Percentiles rank a stretch among this genome's conserved stretches.
Conservation (phyloP, 1,140 invertebrate species). For the Saccostrea glomerata region DNA sequence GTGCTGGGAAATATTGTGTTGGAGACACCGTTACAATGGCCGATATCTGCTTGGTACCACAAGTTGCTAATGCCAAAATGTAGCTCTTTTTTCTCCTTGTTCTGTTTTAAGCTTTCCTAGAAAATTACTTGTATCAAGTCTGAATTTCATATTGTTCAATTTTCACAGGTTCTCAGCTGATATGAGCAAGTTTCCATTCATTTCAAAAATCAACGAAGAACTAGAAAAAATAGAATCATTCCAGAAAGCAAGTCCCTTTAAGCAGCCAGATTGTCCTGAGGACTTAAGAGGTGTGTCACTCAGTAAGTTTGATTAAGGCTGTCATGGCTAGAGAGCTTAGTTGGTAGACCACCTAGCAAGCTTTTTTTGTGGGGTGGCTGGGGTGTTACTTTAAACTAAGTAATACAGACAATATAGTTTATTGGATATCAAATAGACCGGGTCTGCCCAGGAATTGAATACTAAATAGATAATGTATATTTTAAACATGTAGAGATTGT, state of each 20-base stretch:
- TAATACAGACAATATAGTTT: too few relatives aligned
- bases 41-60: conserved; percentile 94
- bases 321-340: too few relatives aligned
- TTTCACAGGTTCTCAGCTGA: conserved; percentile 91
- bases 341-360: too few relatives aligned
- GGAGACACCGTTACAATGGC: conserved; percentile 96
- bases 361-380: too few relatives aligned
- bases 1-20: conserved; percentile 95
- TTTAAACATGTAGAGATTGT: too few relatives aligned
- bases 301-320: not conserved
- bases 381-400: too few relatives aligned
- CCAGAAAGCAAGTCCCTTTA: conserved; percentile 87
- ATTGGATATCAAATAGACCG: too few relatives aligned
- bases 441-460: too few relatives aligned
- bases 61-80: conserved; percentile 91
- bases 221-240: conserved; percentile 89
- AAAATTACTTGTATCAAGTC: too few relatives aligned
- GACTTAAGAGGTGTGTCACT: conserved; percentile 53
- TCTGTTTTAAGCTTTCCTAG: not conserved
- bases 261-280: conserved; percentile 88
- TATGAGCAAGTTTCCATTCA: conserved; percentile 92
- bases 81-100: conserved; percentile 38
- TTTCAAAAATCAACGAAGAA: conserved; percentile 87
- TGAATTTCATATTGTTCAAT: not conserved
- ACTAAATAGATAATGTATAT: too few relatives aligned